Evolutionary conservation across 1,140 invertebrate species (phyloP).

Genomic region (Sminthurinus signatus): DNA sequence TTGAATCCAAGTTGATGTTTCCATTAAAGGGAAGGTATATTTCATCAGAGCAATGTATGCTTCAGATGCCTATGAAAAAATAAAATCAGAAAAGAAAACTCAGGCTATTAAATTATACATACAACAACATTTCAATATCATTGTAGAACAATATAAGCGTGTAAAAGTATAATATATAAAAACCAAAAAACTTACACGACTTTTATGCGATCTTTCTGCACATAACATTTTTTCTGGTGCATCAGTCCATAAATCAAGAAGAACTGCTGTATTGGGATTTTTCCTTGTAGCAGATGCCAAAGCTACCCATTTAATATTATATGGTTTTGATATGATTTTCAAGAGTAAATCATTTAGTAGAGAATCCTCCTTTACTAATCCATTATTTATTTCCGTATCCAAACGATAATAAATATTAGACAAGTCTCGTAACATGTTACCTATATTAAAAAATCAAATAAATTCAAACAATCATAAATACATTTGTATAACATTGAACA

Average conservation of each 20-base stretch:
- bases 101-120: no score
- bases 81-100: constrained; percentile 4
- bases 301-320: constrained; percentile 31
- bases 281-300: constrained; percentile 13
- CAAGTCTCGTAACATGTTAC: constrained; percentile 6
- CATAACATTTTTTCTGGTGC: constrained; percentile 7
- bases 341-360: constrained; percentile 7
- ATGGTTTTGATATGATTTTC: constrained; percentile 16
- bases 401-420: constrained; percentile 1
- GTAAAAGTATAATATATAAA: no score
- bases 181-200: constrained; percentile 17
- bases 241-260: constrained; percentile 11
- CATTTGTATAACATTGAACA: no score
- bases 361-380: neutral
- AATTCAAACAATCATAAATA: no score
- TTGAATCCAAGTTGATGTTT: constrained; percentile 5
- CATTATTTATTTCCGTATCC: no score
- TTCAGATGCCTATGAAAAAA: constrained; percentile 22
- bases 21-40: constrained; percentile 20
- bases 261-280: neutral
- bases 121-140: no score
- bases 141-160: no score
- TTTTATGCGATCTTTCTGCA: constrained; percentile 12
- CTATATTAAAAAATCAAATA: no score
- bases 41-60: constrained; percentile 27